Evolutionary conservation across 1,140 invertebrate species (phyloP), one percentile per base, ranked within the genome.

Genomic region (Lanistes nyassanus): DNA sequence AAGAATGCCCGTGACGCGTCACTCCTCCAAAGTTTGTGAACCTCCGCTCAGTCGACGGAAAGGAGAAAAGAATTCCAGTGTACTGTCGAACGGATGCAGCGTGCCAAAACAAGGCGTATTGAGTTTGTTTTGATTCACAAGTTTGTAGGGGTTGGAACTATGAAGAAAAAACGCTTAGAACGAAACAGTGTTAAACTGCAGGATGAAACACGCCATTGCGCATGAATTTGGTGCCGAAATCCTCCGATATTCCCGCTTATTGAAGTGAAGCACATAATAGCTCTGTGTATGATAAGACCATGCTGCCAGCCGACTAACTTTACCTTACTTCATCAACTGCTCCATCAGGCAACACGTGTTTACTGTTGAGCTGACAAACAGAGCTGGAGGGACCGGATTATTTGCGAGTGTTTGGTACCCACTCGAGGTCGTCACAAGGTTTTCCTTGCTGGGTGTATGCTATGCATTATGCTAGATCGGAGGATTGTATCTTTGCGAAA

Each of bases 161-260:
- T 47, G 36, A 26, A 42, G 65, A 69, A 58, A 72, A 76, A 76
- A 29, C 55, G 56, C 56, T 37, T 51, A n/a, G 56, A 60, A 65
- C 64, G 69, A 68, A 64, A 76, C 13, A n/a, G 51, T 75, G 71
- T 75, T 65, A 39, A n/a, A 55, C 37, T 75, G 55, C 51, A n/a
- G 58, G 58, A 60, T 47, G 71, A 65, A 77, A 73, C 70, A 77
- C 71, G 71, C 65, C 71, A 71, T 79, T 82, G 84, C 83, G 84
- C 79, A 86, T 79, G 83, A 86, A 86, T 84, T 77, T 56, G 66
- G 53, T 67, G 65, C 64, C 65, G 62, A 74, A 81, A 82, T 82
- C 79, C 78, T 84, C 79, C 76, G 79, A 83, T 87, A 83, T 87
- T 87, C 83, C 85, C 86, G 86, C 86, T 87, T 84, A 87, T 81